Evolutionary conservation across 2,888 invertebrate genomes (phyloP).

Genomic region (Apamea crenata): DNA sequence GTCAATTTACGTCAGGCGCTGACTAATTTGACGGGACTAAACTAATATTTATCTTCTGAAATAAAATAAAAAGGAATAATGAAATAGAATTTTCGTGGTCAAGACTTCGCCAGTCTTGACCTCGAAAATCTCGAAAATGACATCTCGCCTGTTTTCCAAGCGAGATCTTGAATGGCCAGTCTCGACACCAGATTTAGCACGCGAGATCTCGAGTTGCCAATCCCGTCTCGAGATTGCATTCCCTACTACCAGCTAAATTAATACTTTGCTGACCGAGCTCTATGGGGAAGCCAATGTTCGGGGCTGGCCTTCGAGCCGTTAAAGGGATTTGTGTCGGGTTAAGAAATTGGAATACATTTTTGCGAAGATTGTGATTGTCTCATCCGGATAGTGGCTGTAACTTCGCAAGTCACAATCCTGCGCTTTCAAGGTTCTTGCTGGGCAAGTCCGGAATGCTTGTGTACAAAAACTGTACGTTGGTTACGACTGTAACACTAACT

Average conservation of each 20-base stretch:
- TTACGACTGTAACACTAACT: background rate
- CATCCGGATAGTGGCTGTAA: background rate
- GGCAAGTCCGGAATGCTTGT: background rate
- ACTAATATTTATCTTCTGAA: no score
- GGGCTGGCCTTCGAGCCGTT: background rate
- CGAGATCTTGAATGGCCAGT: background rate
- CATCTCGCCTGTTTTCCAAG: background rate
- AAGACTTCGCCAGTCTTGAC: no score
- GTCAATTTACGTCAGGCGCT: no score
- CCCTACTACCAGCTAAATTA: slow-evolving; percentile 40
- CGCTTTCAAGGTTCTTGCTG: background rate
- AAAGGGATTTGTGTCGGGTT: slow-evolving; percentile 33
- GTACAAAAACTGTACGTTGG: background rate
- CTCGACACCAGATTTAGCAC: background rate
- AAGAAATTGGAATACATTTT: slow-evolving; percentile 50
- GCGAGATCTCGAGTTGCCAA: background rate
- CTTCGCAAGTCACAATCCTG: background rate
- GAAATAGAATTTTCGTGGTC: no score
- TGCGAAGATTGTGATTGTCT: slow-evolving; percentile 19
- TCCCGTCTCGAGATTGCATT: background rate
- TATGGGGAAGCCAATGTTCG: slow-evolving; percentile 2
- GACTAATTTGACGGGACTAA: no score
- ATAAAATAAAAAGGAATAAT: no score
- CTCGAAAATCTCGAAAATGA: background rate
- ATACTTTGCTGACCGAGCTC: slow-evolving; percentile 49